Evolutionary conservation across 2,113 vertebrate species (phyloP).

Genomic region (Sinocyclocheilus grahami): DNA sequence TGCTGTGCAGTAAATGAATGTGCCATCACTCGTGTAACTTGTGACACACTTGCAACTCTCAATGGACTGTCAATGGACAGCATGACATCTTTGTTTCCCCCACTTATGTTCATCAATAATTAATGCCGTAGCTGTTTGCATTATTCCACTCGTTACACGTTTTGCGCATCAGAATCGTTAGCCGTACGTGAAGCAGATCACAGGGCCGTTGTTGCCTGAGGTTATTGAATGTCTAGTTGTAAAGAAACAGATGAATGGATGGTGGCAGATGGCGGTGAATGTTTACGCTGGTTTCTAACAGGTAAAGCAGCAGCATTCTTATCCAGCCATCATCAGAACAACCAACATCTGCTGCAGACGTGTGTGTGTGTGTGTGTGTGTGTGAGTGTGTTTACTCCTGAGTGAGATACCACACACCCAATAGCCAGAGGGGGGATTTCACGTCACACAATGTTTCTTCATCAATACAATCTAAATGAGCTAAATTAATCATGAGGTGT

Average conservation of each 20-base stretch:
- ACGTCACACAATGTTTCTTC: constrained; percentile 2
- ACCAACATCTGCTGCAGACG: constrained; percentile 47
- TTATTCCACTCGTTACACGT: background rate
- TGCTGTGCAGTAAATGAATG: constrained; percentile 56
- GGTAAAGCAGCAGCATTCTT: constrained; percentile 55
- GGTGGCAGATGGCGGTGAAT: constrained; percentile 56
- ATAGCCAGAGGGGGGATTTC: constrained; percentile 3
- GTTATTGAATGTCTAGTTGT: constrained; percentile 54
- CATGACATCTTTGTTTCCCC: constrained; percentile 6
- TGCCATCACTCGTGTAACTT: background rate
- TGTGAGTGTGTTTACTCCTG: constrained; percentile 1
- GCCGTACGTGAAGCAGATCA: background rate
- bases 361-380: background rate
- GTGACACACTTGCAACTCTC: background rate
- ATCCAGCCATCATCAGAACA: constrained; percentile 49
- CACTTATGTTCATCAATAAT: constrained; percentile 6
- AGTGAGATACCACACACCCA: constrained; percentile 7
- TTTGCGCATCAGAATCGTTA: background rate
- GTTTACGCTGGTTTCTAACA: constrained; percentile 59
- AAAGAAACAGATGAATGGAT: constrained; percentile 57
- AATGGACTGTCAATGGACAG: background rate
- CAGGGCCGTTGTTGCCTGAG: constrained; percentile 38
- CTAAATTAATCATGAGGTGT: background rate
- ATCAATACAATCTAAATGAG: background rate
- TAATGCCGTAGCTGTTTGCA: background rate